Evolutionary conservation across 1,140 invertebrate genomes (phyloP).

Genomic region (Asbolus verrucosus): DNA sequence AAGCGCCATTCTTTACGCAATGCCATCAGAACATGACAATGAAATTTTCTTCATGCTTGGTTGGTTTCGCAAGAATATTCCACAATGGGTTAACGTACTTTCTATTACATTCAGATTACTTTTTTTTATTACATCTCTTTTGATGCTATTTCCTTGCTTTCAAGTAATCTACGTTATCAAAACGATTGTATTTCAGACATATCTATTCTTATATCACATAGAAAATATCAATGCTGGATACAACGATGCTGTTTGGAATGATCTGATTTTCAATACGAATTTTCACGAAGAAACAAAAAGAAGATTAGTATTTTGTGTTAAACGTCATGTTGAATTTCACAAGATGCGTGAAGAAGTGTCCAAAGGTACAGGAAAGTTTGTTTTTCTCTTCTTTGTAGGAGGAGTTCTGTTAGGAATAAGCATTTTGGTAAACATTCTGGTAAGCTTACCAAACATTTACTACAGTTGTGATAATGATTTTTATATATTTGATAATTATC

Average conservation of each 20-base stretch:
- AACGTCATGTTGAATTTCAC: not conserved
- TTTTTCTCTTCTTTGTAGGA: not conserved
- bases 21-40: not conserved
- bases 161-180: not conserved
- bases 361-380: not conserved
- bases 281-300: not conserved
- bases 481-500: too few relatives aligned
- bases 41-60: slow-evolving; percentile 1
- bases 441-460: too few relatives aligned
- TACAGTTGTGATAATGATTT: too few relatives aligned
- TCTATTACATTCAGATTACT: not conserved
- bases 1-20: not conserved
- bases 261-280: not conserved
- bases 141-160: not conserved
- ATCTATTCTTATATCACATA: not conserved
- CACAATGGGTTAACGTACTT: not conserved
- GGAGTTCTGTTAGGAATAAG: too few relatives aligned
- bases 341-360: not conserved
- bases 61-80: not conserved
- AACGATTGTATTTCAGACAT: not conserved
- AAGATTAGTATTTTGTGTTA: not conserved
- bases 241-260: not conserved
- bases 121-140: not conserved
- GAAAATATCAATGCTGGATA: not conserved
- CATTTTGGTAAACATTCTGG: too few relatives aligned